These are phyloP conservation scores for Lomographa bimaculata DNA, from an alignment of 2,888 invertebrate genomes.

Conservation along the genomic window DNA sequence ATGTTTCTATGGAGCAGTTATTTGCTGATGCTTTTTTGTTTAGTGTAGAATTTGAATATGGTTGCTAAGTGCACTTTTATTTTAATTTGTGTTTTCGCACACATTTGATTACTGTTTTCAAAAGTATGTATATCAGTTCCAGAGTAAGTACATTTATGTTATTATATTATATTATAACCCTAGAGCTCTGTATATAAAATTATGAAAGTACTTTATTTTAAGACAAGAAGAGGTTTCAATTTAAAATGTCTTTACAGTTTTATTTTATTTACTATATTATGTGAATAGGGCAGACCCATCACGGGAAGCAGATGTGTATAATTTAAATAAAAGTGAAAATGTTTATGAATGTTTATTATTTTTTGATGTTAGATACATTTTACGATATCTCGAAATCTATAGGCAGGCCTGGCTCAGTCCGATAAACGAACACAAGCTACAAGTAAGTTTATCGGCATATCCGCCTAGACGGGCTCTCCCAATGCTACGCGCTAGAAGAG, in stretches of 20 bases:
- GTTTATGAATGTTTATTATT: slow-evolving; percentile 16
- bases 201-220: slow-evolving; percentile 32
- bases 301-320: slow-evolving; percentile 70
- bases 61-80: slow-evolving; percentile 14
- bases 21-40: slow-evolving; percentile 16
- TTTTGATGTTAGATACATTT: too few species aligned
- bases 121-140: slow-evolving; percentile 20
- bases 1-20: slow-evolving; percentile 15
- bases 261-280: slow-evolving; percentile 67
- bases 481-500: too few species aligned
- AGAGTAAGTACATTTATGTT: slow-evolving; percentile 11
- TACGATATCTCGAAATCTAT: too few species aligned
- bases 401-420: too few species aligned
- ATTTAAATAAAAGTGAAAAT: slow-evolving; percentile 60
- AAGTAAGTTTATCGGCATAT: too few species aligned
- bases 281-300: slow-evolving; percentile 56
- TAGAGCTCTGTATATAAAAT: slow-evolving; percentile 34
- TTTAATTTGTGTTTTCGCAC: slow-evolving; percentile 9
- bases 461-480: too few species aligned
- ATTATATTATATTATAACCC: slow-evolving; percentile 18
- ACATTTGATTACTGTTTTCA: slow-evolving; percentile 14
- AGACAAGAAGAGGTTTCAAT: slow-evolving; percentile 16
- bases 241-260: slow-evolving; percentile 46
- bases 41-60: slow-evolving; percentile 22
- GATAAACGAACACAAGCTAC: too few species aligned